Evolutionary conservation across 2,888 invertebrate species (phyloP), one percentile per base, ranked within the genome.

Genomic region (Resseliella maxima): DNA sequence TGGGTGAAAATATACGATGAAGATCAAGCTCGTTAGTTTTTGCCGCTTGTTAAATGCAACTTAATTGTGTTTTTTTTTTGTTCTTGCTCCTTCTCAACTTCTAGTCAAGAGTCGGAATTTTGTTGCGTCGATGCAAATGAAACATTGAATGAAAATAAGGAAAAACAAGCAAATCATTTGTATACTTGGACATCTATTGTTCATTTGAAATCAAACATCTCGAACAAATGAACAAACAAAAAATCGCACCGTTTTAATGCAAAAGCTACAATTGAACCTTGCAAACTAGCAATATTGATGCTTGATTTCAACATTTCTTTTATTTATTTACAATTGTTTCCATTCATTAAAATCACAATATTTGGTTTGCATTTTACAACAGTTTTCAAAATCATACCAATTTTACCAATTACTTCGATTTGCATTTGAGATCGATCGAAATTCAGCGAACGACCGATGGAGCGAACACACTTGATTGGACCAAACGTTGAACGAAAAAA

Each of bases 1-100:
- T 24, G 59, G 12, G 59, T 24, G 24, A 59, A 35, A 27, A 1
- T 21, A 59, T n/a, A 59, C 50, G 50, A 59, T 72, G 31, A 72
- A 72, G 15, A 31, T 72, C 15, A 72, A 72, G 72, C 72, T 72
- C 35, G 72, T 72, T 72, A 72, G 12, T 31, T 59, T 59, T 59
- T 24, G 5, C 59, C 24, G 27, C 59, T 59, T 59, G 59, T 59
- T 59, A 59, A 59, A 59, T 24, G 46, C 59, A 59, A 59, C 59
- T 59, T 59, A 59, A 72, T 72, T 72, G 31, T 31, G 31, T 72
- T 72, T n/a, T 12, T 21, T 2, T 21, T 5, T 2, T 3, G 24
- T 2, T 59, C 24, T 59, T 10, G 18, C 10, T 18, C 21, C 50
- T 6, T 21, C 21, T 50, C 50, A 21, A 8, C 41, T 8, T 41